phyloP scores from a whole-genome alignment of 2,113 vertebrate species.

The Callipepla squamata region DNA sequence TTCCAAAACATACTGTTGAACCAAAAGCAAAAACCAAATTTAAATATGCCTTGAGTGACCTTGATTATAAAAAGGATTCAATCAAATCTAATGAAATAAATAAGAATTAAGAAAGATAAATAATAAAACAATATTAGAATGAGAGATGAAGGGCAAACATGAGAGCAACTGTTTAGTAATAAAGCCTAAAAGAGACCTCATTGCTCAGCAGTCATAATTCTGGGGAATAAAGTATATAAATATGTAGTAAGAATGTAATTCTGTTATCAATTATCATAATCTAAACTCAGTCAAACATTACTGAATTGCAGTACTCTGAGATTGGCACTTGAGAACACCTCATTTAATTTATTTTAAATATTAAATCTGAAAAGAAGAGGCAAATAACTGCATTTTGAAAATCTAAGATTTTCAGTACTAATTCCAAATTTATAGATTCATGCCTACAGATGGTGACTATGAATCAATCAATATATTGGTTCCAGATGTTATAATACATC shows the following conservation, averaged over 20 bases:
- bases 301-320: not conserved
- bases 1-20: not conserved
- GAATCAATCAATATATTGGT: not conserved
- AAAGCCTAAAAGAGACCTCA: not conserved
- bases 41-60: not conserved
- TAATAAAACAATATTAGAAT: not conserved
- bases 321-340: not conserved
- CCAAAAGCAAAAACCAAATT: not conserved
- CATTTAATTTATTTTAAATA: not conserved
- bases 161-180: not conserved
- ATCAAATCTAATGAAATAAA: not conserved
- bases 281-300: not conserved
- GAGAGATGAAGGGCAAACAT: not conserved
- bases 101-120: not conserved
- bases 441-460: not conserved
- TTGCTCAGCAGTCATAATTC: not conserved
- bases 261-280: not conserved
- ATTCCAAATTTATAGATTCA: not conserved
- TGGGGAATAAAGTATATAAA: not conserved
- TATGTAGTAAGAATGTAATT: not conserved
- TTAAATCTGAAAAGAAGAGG: not conserved
- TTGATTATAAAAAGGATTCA: not conserved
- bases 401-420: not conserved
- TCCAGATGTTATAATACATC: not conserved
- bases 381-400: not conserved